A percentile compares a stretch with the other conserved stretches of the same genome.
These are phyloP conservation scores for Drosophila mettleri DNA, from an alignment of 2,888 invertebrate genomes.

Conservation along the genomic window DNA sequence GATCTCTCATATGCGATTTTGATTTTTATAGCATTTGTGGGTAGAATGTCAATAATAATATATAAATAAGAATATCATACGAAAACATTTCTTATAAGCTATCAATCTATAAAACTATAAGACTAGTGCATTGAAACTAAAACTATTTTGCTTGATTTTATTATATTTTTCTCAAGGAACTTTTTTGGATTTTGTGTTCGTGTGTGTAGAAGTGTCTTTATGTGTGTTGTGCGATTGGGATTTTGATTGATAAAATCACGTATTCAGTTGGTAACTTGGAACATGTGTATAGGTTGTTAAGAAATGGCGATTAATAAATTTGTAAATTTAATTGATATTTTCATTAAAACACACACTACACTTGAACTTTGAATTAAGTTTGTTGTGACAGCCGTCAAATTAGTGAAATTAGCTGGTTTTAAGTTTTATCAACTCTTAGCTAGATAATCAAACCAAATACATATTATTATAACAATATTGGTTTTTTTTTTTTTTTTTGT, in stretches of 20 bases:
- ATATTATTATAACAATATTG: conserved; percentile 57
- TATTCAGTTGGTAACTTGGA: conserved; percentile 65
- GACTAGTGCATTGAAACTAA: conserved; percentile 51
- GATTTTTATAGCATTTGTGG: conserved; percentile 44
- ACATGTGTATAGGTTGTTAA: conserved; percentile 83
- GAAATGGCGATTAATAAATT: conserved; percentile 43
- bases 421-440: conserved; percentile 64
- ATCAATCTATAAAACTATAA: conserved; percentile 30
- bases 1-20: conserved; percentile 82
- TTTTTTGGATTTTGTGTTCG: conserved; percentile 28
- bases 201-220: conserved; percentile 59
- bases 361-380: conserved; percentile 54
- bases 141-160: conserved; percentile 14
- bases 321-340: conserved; percentile 48
- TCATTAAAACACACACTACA: conserved; percentile 81
- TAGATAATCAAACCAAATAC: conserved; percentile 70
- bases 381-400: conserved; percentile 58
- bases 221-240: conserved; percentile 64
- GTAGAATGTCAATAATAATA: conserved; percentile 30
- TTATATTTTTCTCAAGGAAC: conserved; percentile 16
- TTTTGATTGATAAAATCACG: conserved; percentile 52
- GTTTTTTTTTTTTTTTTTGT: conserved; percentile 19
- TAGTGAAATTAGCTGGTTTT: conserved; percentile 78
- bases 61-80: conserved; percentile 26
- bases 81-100: conserved; percentile 45